phyloP scores from a whole-genome alignment of 2,888 invertebrate species.

The Athalia rosae region DNA sequence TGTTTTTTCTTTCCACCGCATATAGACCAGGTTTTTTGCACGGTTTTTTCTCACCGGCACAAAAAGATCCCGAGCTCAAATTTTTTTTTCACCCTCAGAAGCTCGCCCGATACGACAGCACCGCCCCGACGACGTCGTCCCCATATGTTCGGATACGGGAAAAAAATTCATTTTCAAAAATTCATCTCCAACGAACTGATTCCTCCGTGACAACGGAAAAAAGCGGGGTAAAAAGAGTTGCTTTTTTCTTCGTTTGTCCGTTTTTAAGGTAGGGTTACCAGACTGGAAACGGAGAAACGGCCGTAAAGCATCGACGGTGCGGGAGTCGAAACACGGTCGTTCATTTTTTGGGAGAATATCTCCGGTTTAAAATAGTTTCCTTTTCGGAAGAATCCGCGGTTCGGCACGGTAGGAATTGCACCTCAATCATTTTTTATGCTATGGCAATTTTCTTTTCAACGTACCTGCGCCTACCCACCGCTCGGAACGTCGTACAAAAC shows the following conservation, averaged over 20 bases:
- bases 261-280: conserved; percentile 1
- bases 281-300: background rate
- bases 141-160: conserved; percentile 8
- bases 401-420: conserved; percentile 21
- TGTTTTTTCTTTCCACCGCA: no score
- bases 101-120: no score
- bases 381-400: conserved; percentile 18
- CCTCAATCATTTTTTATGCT: conserved; percentile 50
- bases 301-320: background rate
- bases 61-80: conserved; percentile 3
- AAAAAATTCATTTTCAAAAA: background rate
- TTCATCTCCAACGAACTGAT: background rate
- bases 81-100: background rate
- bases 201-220: background rate
- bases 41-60: conserved; percentile 1
- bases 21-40: no score
- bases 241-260: background rate
- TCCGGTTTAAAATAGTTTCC: conserved; percentile 1
- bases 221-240: conserved; percentile 9
- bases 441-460: conserved; percentile 47
- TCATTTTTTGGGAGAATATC: conserved; percentile 10
- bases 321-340: conserved; percentile 22
- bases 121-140: background rate
- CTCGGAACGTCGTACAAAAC: conserved; percentile 38
- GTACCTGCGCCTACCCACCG: background rate